These are phyloP conservation scores for Diplodus sargus DNA, from an alignment of 2,797 vertebrate genomes.

Conservation along the genomic window DNA sequence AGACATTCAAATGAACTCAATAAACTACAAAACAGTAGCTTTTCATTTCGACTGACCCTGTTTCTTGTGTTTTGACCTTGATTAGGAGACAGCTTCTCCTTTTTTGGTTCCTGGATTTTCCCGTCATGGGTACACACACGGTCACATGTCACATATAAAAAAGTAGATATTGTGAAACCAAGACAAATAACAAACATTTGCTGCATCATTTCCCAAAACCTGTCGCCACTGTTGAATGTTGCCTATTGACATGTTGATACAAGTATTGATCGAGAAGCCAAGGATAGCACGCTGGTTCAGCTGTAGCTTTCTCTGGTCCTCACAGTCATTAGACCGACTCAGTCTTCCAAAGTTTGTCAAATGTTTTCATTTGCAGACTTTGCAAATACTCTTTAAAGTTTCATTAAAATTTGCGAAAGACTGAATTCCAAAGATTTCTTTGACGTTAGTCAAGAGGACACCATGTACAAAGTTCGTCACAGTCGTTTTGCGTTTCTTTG, in stretches of 20 bases:
- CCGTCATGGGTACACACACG: slow-evolving; percentile 12
- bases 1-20: not conserved
- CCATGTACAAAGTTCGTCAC: too few species aligned
- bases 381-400: not conserved
- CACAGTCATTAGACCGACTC: not conserved
- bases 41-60: not conserved
- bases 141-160: slow-evolving; percentile 35
- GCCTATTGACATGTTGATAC: slow-evolving; percentile 37
- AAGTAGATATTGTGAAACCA: slow-evolving; percentile 55
- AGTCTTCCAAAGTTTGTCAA: not conserved
- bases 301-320: not conserved
- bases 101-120: slow-evolving; percentile 6
- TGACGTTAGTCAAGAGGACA: too few species aligned
- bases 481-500: too few species aligned
- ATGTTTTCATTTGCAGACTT: not conserved
- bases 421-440: too few species aligned
- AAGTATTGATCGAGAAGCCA: slow-evolving; percentile 36
- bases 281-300: not conserved
- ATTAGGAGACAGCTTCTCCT: not conserved
- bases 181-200: slow-evolving; percentile 63
- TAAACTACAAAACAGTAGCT: not conserved
- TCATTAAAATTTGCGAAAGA: too few species aligned
- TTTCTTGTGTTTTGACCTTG: not conserved
- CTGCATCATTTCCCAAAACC: slow-evolving; percentile 76
- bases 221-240: not conserved